Evolutionary conservation across 2,888 invertebrate species (phyloP).

Genomic region (Carterocephalus palaemon): DNA sequence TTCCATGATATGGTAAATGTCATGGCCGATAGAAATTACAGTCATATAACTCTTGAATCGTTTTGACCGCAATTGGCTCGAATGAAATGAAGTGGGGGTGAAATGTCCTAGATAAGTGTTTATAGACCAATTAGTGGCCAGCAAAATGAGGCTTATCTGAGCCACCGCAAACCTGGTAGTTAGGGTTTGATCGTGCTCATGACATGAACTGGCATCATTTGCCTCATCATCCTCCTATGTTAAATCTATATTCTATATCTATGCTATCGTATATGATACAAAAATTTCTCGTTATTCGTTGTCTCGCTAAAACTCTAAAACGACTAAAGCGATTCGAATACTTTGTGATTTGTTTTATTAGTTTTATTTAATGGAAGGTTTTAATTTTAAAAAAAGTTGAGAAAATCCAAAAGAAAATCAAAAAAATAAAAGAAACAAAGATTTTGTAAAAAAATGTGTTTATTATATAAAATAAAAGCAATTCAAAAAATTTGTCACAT

Average conservation of each 20-base stretch:
- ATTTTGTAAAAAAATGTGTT: too few species aligned
- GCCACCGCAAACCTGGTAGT: slow-evolving; percentile 54
- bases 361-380: too few species aligned
- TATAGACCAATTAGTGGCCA: slow-evolving; percentile 64
- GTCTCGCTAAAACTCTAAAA: too few species aligned
- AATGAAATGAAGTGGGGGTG: slow-evolving; percentile 48
- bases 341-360: too few species aligned
- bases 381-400: too few species aligned
- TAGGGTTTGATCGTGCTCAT: slow-evolving; percentile 52
- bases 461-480: too few species aligned
- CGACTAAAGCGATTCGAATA: too few species aligned
- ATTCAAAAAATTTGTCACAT: too few species aligned
- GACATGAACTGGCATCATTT: slow-evolving; percentile 43
- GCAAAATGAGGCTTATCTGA: slow-evolving; percentile 56
- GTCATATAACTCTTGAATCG: slow-evolving; percentile 45
- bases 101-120: slow-evolving; percentile 66
- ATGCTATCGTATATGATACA: too few species aligned
- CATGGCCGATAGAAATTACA: slow-evolving; percentile 44
- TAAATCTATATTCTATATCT: neutral
- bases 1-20: neutral
- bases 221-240: slow-evolving; percentile 22
- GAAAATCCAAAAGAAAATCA: too few species aligned
- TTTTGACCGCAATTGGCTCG: slow-evolving; percentile 50
- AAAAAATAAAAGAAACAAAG: too few species aligned
- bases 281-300: too few species aligned